Base-by-base conservation (phyloP, 2,888 invertebrate genomes). In the Machimus rusticus region DNA sequence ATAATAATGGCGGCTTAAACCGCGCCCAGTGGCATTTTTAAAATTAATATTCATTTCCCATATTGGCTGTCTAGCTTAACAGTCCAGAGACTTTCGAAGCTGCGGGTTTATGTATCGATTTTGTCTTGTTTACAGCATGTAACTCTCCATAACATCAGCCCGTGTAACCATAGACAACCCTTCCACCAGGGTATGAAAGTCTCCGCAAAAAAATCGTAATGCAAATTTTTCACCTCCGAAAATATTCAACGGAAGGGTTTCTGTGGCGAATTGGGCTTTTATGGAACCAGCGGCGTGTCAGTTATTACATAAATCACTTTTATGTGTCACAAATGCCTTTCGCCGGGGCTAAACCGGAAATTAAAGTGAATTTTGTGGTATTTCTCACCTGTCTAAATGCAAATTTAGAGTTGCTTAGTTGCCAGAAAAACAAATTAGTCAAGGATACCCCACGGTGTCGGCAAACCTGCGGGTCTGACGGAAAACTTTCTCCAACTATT, bases 301-400 rank as follows among this genome's bases (percentile, higher is more conserved):
- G 86, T 87, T 74, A 79, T 87, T 79, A 87, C 19, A 87, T 87
- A 79, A 87, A 87, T 87, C 86, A 87, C 79, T 87, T 87, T 87
- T 87, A 87, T 87, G 79, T 87, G 78, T 43, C 86, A 74, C n/a
- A 87, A 87, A 87, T 87, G 86, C 78, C 79, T 66, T 79, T 39
- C 66, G 79, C 74, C 55, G 86, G 86, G 8, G 46, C 78, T 78
- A 87, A 79, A 66, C 79, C 86, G 86, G 86, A 87, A 87, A 87
- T 87, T 87, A 87, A 87, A 87, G 86, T 87, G 78, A 87, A 87
- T 87, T 87, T 79, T 46, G 66, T 87, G 79, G 66, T 79, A 87
- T 87, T 74, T 79, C 79, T 87, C 86, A 87, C 86, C 86, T 87
- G 79, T 79, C 86, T 79, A 87, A 87, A 87, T 87, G 86, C 79